A percentile compares a stretch with the other conserved stretches of the same genome.
Conservation (phyloP, 2,888 invertebrate genomes). For the Lepidocyrtoides sp. region DNA sequence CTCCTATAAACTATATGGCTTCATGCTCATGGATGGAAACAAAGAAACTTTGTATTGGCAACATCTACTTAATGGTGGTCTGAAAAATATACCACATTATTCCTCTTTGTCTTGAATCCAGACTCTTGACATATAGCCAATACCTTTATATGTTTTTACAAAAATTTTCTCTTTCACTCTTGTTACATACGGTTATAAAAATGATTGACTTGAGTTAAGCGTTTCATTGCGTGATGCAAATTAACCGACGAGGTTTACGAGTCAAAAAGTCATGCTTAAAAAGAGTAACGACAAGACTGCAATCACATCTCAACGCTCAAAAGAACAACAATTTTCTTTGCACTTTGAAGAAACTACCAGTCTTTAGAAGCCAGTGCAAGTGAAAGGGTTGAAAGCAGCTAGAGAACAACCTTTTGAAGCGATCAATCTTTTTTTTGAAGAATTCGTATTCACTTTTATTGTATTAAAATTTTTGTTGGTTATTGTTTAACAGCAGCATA, state of each 20-base stretch:
- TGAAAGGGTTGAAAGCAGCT: neutral
- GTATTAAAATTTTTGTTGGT: too few relatives aligned
- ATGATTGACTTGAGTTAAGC: constrained; percentile 35
- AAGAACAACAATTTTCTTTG: neutral
- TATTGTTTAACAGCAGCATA: too few relatives aligned
- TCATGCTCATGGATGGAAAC: too few relatives aligned
- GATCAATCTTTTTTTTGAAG: neutral
- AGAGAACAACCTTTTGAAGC: too few relatives aligned
- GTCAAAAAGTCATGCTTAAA: neutral
- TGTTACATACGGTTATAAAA: constrained; percentile 26
- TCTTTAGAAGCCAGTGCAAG: neutral
- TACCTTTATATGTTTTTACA: neutral
- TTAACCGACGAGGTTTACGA: neutral
- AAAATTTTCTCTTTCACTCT: neutral
- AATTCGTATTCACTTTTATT: too few relatives aligned
- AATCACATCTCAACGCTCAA: neutral
- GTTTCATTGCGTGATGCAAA: constrained; percentile 69
- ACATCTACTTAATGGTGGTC: too few relatives aligned
- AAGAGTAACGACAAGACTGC: neutral
- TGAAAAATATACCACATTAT: too few relatives aligned
- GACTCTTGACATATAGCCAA: neutral
- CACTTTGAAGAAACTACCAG: neutral
- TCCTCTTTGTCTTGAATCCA: neutral
- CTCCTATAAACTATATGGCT: too few relatives aligned
- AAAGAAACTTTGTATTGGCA: too few relatives aligned